These are phyloP conservation scores for Xanthia togata DNA, from an alignment of 2,888 invertebrate genomes.

Conservation along the genomic window DNA sequence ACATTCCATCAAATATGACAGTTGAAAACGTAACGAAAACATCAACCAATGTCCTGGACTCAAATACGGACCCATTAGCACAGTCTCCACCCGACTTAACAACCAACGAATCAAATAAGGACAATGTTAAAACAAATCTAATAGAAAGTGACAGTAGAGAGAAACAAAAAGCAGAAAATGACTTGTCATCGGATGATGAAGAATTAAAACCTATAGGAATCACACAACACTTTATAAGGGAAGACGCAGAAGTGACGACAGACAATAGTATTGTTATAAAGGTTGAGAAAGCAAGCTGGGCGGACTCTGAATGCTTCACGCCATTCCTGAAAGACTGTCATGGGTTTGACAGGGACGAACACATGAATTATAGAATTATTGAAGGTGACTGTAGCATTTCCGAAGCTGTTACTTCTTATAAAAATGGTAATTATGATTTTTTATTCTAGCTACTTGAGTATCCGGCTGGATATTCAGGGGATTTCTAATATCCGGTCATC, in stretches of 20 bases:
- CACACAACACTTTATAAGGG: slow-evolving; percentile 29
- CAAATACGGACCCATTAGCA: slow-evolving; percentile 33
- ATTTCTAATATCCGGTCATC: background rate
- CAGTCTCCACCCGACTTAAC: slow-evolving; percentile 16
- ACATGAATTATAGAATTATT: slow-evolving; percentile 67
- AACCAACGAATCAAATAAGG: background rate
- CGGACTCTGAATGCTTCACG: slow-evolving; percentile 59
- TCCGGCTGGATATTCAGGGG: background rate
- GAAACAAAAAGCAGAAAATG: background rate
- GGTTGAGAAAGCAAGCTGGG: slow-evolving; percentile 60
- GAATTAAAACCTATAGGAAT: slow-evolving; percentile 48
- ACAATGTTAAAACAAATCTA: slow-evolving; percentile 19
- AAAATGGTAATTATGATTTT: slow-evolving; percentile 73
- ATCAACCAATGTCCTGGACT: background rate
- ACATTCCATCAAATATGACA: slow-evolving; percentile 14
- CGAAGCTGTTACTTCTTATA: slow-evolving; percentile 73
- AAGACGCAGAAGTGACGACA: slow-evolving; percentile 32
- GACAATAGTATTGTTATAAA: slow-evolving; percentile 61
- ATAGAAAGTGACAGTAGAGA: background rate
- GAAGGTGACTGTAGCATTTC: slow-evolving; percentile 75
- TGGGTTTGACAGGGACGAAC: slow-evolving; percentile 71
- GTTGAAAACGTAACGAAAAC: slow-evolving; percentile 1
- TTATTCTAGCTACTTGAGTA: background rate
- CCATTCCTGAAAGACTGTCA: slow-evolving; percentile 79
- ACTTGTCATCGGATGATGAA: slow-evolving; percentile 32